A percentile compares a stretch with the other conserved stretches of the same genome.
Conservation (phyloP, 2,888 invertebrate genomes). For the Cantharis rufa region DNA sequence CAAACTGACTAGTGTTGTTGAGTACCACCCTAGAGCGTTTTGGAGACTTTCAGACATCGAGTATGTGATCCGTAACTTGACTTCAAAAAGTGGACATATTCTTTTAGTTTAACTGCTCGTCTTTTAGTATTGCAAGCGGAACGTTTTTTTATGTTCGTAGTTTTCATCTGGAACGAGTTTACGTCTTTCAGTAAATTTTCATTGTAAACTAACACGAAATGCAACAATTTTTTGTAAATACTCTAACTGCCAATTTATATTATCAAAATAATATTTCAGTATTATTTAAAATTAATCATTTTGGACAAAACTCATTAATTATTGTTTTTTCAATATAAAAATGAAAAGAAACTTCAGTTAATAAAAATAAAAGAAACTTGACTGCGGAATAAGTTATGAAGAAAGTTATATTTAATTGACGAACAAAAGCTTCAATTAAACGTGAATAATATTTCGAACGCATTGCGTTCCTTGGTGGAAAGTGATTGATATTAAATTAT, state of each 20-base stretch:
- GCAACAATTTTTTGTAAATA: slow-evolving; percentile 21
- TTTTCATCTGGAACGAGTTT: slow-evolving; percentile 32
- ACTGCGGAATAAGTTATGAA: neutral
- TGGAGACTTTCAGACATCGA: slow-evolving; percentile 17
- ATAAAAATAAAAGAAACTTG: neutral
- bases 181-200: slow-evolving; percentile 30
- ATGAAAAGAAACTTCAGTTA: neutral
- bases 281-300: neutral
- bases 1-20: slow-evolving; percentile 13
- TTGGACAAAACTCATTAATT: neutral
- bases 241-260: neutral
- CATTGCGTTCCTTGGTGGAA: neutral
- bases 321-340: neutral
- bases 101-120: slow-evolving; percentile 33
- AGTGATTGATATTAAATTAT: neutral
- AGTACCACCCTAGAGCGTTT: slow-evolving; percentile 17
- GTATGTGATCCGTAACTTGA: slow-evolving; percentile 27
- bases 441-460: neutral
- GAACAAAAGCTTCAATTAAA: neutral
- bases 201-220: slow-evolving; percentile 31
- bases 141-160: slow-evolving; percentile 29
- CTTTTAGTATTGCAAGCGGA: slow-evolving; percentile 26
- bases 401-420: neutral
- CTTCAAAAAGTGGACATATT: slow-evolving; percentile 28
- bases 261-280: neutral